A percentile compares a stretch with the other conserved stretches of the same genome.
These are phyloP conservation scores for Capitulum mitella DNA, from an alignment of 2,888 invertebrate species.

Conservation along the genomic window DNA sequence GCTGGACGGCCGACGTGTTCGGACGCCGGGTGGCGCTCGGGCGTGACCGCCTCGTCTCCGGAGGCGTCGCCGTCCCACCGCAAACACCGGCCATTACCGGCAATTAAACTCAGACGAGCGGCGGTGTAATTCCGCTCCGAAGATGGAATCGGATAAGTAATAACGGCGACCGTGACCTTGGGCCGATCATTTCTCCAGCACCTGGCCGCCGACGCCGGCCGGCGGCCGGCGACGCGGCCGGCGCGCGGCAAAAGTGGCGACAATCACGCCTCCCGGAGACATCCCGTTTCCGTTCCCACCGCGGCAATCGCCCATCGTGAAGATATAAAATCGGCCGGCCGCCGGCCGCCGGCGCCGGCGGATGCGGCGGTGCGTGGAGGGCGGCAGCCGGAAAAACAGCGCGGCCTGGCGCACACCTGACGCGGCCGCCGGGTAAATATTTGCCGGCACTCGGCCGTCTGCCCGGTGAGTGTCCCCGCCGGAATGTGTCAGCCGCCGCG, in stretches of 20 bases:
- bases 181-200: not conserved
- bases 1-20: no score
- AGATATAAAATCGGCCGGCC: not conserved
- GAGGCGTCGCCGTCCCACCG: no score
- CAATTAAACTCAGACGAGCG: not conserved
- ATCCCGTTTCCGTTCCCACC: constrained; percentile 6
- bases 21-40: no score
- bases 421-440: not conserved
- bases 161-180: not conserved
- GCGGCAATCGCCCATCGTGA: not conserved
- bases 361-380: not conserved
- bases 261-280: not conserved
- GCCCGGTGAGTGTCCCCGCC: not conserved
- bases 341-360: not conserved
- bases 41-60: no score
- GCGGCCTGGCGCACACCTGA: not conserved
- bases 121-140: not conserved
- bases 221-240: not conserved
- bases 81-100: not conserved
- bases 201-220: not conserved
- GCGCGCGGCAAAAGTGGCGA: constrained; percentile 9
- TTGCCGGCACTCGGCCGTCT: not conserved
- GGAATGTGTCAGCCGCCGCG: not conserved
- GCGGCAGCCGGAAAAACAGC: not conserved
- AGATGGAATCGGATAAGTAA: not conserved